Evolutionary conservation across 2,888 invertebrate genomes (phyloP).

Genomic region (Cephus spinipes): DNA sequence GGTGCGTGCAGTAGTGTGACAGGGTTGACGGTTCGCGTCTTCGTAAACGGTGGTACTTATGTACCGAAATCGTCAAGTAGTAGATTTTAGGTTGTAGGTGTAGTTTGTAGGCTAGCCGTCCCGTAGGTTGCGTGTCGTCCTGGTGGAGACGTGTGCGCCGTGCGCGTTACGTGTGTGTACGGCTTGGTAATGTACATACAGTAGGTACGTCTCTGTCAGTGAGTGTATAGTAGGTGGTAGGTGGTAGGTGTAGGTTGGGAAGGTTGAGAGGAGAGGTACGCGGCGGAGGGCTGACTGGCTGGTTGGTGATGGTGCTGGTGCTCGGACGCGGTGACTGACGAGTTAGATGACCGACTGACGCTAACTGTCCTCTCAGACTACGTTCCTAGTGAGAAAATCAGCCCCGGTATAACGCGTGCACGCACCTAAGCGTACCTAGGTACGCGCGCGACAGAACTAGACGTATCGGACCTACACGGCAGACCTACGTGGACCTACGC

Average conservation of each 20-base stretch:
- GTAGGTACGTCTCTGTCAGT: slow-evolving; percentile 12
- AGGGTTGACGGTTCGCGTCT: neutral
- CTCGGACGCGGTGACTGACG: slow-evolving; percentile 45
- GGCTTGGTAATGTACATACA: slow-evolving; percentile 11
- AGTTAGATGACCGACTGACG: slow-evolving; percentile 49
- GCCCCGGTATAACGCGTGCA: neutral
- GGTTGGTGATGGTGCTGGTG: slow-evolving; percentile 16
- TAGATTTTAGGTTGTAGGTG: slow-evolving; percentile 2
- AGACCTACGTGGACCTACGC: neutral
- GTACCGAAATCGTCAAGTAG: neutral
- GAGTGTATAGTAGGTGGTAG: slow-evolving; percentile 24
- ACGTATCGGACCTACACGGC: too few species aligned
- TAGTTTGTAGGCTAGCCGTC: neutral
- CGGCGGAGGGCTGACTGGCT: slow-evolving; percentile 26
- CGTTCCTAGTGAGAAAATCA: neutral
- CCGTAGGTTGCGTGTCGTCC: slow-evolving; percentile 1
- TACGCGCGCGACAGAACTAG: too few species aligned
- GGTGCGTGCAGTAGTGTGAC: neutral
- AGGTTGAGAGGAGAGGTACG: slow-evolving; percentile 45
- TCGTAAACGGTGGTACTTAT: neutral
- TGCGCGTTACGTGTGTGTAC: slow-evolving; percentile 21
- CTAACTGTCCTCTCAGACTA: neutral
- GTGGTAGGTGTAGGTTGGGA: slow-evolving; percentile 49
- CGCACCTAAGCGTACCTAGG: slow-evolving; percentile 1
- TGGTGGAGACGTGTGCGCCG: slow-evolving; percentile 13